These are phyloP conservation scores for Pedionomus torquatus DNA, from an alignment of 2,113 vertebrate genomes.

Conservation along the genomic window DNA sequence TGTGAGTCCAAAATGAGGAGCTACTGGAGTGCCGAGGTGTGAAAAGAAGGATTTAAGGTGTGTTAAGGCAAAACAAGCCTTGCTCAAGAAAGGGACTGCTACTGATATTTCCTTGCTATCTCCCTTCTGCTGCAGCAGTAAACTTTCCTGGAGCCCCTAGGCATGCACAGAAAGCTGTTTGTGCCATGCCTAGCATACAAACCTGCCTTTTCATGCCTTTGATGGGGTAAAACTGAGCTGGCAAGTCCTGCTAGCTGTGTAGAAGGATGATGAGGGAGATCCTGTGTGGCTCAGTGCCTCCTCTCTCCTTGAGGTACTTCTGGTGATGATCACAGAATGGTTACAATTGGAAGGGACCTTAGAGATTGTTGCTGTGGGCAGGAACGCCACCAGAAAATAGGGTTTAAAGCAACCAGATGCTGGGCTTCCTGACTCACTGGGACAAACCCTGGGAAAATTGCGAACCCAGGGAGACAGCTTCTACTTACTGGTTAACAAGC, in stretches of 20 bases:
- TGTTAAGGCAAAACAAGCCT: not conserved
- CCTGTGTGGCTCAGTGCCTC: rapidly evolving
- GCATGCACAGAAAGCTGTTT: not conserved
- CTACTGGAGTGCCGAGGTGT: rapidly evolving
- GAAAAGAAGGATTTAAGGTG: not conserved
- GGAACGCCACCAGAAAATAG: not conserved
- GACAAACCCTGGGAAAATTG: not conserved
- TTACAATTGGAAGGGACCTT: too few relatives aligned
- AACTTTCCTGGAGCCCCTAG: not conserved
- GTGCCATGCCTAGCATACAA: not conserved
- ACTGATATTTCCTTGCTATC: not conserved
- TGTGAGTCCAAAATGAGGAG: rapidly evolving
- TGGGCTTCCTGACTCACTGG: not conserved
- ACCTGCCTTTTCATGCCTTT: not conserved
- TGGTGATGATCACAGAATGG: not conserved
- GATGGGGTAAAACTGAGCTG: not conserved
- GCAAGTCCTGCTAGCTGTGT: not conserved
- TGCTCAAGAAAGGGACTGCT: not conserved
- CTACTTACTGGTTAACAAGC: constrained; percentile 92
- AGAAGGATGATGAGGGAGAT: not conserved
- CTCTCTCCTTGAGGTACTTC: not conserved
- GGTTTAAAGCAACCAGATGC: rapidly evolving
- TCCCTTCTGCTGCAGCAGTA: not conserved
- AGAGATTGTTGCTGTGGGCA: too few relatives aligned
- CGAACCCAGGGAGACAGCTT: not conserved